Base-by-base conservation (phyloP, 2,888 invertebrate genomes). In the Amaurobius ferox region DNA sequence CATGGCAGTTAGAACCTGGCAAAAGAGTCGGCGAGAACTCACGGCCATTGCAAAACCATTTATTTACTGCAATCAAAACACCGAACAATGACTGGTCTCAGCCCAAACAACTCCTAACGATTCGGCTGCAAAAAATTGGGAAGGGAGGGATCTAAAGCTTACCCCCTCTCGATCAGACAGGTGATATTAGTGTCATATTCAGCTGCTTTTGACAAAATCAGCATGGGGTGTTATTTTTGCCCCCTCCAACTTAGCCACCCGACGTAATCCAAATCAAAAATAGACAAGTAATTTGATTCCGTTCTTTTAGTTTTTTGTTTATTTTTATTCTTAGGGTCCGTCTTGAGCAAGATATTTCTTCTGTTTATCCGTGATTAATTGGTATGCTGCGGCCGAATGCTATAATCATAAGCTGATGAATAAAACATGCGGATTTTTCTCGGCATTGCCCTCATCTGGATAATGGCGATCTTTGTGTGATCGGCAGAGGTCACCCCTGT, bases 371-470 rank as follows among this genome's bases (percentile, higher is more conserved):
- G 67, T 85, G 83, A 85, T 85, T 77, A 85, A 85, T 85, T 85
- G 72, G 77, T 85, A 77, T 85, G 72, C 77, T 39, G 72, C 44
- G 77, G 77, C 77, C 71, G 83, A 85, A 77, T 77, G 76, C 77
- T 85, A 72, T 85, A 85, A 85, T 85, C 83, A 85, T 77, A 71
- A 66, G 66, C 48, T 77, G 83, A 85, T 85, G 83, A 85, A 85
- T 85, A 85, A 85, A 85, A 85, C 77, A 85, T 77, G 77, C 39
- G 29, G 71, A 71, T 83, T 71, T 77, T 70, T 77, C 83, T 85
- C 72, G 83, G 77, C 83, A 77, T 85, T 85, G 77, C 77, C 83
- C 83, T 85, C 76, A 67, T 66, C 71, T 85, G 83, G 77, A 71
- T 85, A 85, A 85, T 77, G 83, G 83, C 83, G 66, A 77, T 76